Evolutionary conservation across 2,797 vertebrate genomes (phyloP), one percentile per base, ranked within the genome.

Genomic region (Muraenolepis orangiensis): DNA sequence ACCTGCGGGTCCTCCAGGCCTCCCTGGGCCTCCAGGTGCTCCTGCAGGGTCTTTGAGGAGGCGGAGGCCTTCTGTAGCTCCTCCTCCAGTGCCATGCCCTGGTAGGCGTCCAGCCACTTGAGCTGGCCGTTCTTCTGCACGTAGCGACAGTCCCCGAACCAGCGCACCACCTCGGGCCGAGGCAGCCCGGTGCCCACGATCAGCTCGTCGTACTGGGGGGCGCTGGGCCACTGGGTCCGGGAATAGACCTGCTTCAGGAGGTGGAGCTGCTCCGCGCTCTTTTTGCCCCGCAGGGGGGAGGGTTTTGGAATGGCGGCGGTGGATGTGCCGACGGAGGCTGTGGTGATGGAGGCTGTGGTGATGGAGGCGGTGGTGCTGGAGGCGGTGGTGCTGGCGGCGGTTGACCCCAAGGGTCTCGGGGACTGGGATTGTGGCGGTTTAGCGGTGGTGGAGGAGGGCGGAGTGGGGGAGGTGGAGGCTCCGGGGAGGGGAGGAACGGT

Each of bases 111-210:
- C 71, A 97, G 95, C 97, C 98, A 99, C 91, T 96, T 98, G 68
- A 99, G 93, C 86, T 96, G 96, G 64, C 97, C 94, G 0, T 98
- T 98, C 91, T 99, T 99, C 81, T 96, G 95, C 81, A 96, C 95
- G 0, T 99, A 98, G 4, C 98, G 95, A 80, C 94, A 95, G 86
- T 98, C 97, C 13, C 98, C 98, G 0, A 98, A 99, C 97, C 97
- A 99, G 83, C 97, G 97, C 76, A 98, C 97, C 72, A 99, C 95
- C 82, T 99, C 98, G 0, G 96, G 93, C 30, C 97, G 90, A 0
- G 96, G 93, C 85, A 99, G 92, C 31, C 96, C 96, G 0, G 96
- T 96, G 76, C 92, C 91, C 10, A 94, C 88, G 81, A 96, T 93
- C 40, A 99, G 91, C 69, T 94, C 89, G 0, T 98, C 97, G 0